Evolutionary conservation across 2,888 invertebrate genomes (phyloP).

Genomic region (Cosmia trapezina): DNA sequence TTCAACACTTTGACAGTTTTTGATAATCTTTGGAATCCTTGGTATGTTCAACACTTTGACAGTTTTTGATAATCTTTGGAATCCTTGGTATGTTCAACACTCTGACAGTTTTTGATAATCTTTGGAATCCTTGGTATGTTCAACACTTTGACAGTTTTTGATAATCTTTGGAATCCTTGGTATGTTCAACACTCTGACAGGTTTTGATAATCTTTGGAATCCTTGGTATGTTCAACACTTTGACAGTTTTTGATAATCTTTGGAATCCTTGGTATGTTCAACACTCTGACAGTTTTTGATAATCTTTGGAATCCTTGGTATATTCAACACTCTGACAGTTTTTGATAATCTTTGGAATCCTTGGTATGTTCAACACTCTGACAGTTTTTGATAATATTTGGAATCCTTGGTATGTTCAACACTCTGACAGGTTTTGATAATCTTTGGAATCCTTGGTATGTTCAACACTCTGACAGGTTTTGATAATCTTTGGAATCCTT

Average conservation of each 20-base stretch:
- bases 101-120: neutral
- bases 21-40: neutral
- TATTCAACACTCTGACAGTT: neutral
- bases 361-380: neutral
- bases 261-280: neutral
- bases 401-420: neutral
- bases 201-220: neutral
- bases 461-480: neutral
- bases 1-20: neutral
- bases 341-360: neutral
- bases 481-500: neutral
- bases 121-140: neutral
- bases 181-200: neutral
- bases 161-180: neutral
- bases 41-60: neutral
- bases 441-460: neutral
- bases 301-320: neutral
- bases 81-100: neutral
- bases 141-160: neutral
- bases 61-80: neutral
- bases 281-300: neutral
- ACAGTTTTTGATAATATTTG: neutral
- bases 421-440: neutral
- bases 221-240: neutral
- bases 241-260: neutral